Conservation (phyloP, 2,797 vertebrate genomes). For the Hydrocynus forskahlii region DNA sequence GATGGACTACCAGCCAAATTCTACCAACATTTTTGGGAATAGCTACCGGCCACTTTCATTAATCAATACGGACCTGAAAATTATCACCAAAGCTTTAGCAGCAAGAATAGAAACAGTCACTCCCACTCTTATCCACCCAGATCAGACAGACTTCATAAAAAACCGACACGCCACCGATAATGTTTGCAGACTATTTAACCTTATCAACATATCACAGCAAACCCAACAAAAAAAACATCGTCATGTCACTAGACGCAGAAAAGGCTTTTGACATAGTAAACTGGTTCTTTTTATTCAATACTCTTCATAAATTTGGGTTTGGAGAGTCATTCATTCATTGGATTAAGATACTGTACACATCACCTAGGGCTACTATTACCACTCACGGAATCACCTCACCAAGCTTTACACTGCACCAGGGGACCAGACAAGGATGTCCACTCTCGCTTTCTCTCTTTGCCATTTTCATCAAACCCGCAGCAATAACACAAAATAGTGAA, state of each 20-base stretch:
- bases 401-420: not conserved
- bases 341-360: constrained; percentile 4
- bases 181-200: not conserved
- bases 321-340: not conserved
- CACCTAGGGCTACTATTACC: constrained; percentile 1
- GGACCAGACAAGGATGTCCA: not conserved
- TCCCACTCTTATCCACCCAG: not conserved
- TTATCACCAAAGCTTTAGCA: constrained; percentile 12
- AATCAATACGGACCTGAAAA: constrained; percentile 7
- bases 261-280: too few species aligned
- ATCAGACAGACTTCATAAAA: constrained; percentile 33
- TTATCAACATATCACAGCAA: not conserved
- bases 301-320: not conserved
- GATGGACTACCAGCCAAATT: too few species aligned
- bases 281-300: too few species aligned
- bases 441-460: not conserved
- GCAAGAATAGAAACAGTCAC: not conserved
- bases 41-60: too few species aligned
- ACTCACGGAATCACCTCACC: not conserved
- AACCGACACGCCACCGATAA: not conserved
- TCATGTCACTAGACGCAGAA: not conserved
- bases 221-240: not conserved
- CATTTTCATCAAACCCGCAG: not conserved
- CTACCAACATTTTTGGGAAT: too few species aligned
- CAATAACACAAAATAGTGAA: not conserved